phyloP scores from a whole-genome alignment of 2,888 invertebrate genomes.

The Tethea ocularis region DNA sequence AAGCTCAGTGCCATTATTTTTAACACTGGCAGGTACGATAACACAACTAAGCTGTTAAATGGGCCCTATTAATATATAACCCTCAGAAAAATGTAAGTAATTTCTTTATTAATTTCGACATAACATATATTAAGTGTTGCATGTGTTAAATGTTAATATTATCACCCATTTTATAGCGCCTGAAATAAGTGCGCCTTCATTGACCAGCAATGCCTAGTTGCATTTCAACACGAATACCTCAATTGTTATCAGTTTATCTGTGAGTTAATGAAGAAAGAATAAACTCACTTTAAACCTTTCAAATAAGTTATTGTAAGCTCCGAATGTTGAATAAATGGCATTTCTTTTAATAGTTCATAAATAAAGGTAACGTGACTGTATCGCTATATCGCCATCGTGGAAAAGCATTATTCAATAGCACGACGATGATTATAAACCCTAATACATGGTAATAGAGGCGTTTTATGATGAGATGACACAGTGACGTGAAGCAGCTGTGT shows the following conservation, averaged over 20 bases:
- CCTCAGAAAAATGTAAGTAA: neutral
- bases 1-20: too few species aligned
- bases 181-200: neutral
- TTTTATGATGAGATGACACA: neutral
- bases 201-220: neutral
- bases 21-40: neutral
- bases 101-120: conserved; percentile 5
- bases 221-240: neutral
- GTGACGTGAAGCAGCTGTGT: neutral
- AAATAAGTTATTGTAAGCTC: conserved; percentile 7
- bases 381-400: conserved; percentile 23
- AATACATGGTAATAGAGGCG: neutral
- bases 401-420: conserved; percentile 10
- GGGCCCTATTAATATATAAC: neutral
- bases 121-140: neutral
- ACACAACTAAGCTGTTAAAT: neutral
- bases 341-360: conserved; percentile 20
- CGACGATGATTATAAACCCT: neutral
- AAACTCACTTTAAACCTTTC: conserved; percentile 1
- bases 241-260: neutral
- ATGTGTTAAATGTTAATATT: neutral
- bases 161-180: neutral
- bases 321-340: neutral
- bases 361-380: conserved; percentile 30
- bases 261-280: conserved; percentile 1